Conservation (phyloP, 2,888 invertebrate genomes). For the Acronicta alni region DNA sequence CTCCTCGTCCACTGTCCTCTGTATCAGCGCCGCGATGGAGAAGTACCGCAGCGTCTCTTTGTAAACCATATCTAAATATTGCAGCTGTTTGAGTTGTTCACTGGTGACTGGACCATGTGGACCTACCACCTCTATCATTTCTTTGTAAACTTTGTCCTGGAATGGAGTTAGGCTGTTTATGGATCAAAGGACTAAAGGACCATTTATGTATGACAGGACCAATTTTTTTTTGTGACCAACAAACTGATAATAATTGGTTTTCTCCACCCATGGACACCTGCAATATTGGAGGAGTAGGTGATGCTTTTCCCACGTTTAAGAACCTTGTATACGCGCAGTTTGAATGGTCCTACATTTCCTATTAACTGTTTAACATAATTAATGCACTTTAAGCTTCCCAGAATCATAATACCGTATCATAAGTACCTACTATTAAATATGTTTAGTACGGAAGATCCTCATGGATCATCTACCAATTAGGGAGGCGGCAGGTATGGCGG, state of each 20-base stretch:
- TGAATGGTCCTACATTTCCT: too few species aligned
- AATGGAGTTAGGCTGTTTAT: conserved; percentile 25
- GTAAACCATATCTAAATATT: conserved; percentile 77
- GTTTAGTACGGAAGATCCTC: neutral
- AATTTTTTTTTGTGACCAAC: too few species aligned
- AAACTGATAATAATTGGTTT: too few species aligned
- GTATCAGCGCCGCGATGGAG: conserved; percentile 78
- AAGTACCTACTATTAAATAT: too few species aligned
- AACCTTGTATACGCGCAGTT: too few species aligned
- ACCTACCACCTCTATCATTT: conserved; percentile 72
- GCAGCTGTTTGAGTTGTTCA: conserved; percentile 70
- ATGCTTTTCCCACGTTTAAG: too few species aligned
- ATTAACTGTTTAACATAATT: too few species aligned
- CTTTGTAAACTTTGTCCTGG: conserved; percentile 76
- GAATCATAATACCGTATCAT: too few species aligned
- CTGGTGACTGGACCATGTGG: conserved; percentile 57
- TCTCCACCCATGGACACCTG: neutral
- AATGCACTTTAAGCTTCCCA: too few species aligned
- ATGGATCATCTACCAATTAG: neutral
- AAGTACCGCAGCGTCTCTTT: conserved; percentile 76
- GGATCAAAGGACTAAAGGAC: neutral
- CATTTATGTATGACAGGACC: neutral
- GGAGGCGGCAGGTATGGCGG: too few species aligned
- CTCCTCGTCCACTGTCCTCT: conserved; percentile 78
- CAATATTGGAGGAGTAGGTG: too few species aligned